phyloP scores from a whole-genome alignment of 2,888 invertebrate species.

The Chloroclystis v-ata region DNA sequence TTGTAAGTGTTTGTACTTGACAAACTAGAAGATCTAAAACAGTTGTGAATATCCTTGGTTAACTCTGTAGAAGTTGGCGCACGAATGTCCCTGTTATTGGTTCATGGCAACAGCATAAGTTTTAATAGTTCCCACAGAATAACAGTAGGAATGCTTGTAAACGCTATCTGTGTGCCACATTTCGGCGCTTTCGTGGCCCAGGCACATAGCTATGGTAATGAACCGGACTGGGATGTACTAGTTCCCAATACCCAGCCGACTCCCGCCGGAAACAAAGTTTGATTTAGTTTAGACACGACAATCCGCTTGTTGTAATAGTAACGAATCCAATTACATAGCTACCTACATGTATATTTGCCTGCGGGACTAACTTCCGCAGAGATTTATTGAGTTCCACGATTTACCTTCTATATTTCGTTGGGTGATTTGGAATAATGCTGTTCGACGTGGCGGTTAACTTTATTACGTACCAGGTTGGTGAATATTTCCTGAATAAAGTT shows the following conservation, averaged over 20 bases:
- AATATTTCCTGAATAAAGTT: conserved; percentile 5
- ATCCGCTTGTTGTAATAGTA: conserved; percentile 59
- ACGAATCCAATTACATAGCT: conserved; percentile 56
- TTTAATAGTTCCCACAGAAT: conserved; percentile 24
- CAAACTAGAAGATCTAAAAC: neutral
- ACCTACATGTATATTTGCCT: conserved; percentile 24
- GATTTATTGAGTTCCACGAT: conserved; percentile 32
- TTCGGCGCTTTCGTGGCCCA: conserved; percentile 31
- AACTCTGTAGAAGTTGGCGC: neutral
- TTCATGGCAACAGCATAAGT: conserved; percentile 13
- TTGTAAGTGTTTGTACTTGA: too few relatives aligned
- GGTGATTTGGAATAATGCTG: conserved; percentile 14
- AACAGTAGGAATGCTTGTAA: conserved; percentile 23
- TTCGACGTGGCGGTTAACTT: conserved; percentile 9
- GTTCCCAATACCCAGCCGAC: conserved; percentile 46
- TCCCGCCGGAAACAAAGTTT: conserved; percentile 64
- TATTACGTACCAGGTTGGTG: conserved; percentile 4
- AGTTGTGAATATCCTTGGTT: neutral
- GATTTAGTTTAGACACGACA: conserved; percentile 70
- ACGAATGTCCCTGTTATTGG: conserved; percentile 4
- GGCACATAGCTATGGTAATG: conserved; percentile 47
- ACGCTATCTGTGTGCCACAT: conserved; percentile 34
- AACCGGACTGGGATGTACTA: conserved; percentile 48
- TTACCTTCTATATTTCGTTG: conserved; percentile 14
- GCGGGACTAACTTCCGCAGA: conserved; percentile 28